Evolutionary conservation across 1,140 invertebrate species (phyloP), one percentile per base, ranked within the genome.

Genomic region (Caenorhabditis brenneri): DNA sequence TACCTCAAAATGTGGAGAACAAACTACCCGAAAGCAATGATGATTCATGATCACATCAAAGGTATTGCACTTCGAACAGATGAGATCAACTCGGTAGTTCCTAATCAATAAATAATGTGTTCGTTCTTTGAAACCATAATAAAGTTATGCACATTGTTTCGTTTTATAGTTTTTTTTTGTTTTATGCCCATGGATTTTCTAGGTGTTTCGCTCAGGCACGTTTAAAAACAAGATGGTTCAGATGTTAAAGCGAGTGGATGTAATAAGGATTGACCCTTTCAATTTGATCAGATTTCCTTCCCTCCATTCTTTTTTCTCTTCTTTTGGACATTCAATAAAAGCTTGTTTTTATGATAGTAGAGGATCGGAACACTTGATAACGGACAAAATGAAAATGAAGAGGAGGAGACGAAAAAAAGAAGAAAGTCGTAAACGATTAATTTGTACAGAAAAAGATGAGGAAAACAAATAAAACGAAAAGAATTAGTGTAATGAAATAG

Each of bases 321-420:
- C 22, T 27, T 27, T 2, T 55, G 53, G 24, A 22, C 53, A 55
- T 55, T 55, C 53, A 55, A 55, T 55, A 55, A 55, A 55, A 55
- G 53, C 53, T 55, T 55, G 53, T 55, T 55, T 55, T 55, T 55
- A 55, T 55, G 53, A 55, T 55, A 55, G 53, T 27, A 55, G 53
- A 22, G 53, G 53, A 55, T 55, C 53, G 53, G 53, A 55, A 55
- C 53, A 55, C 53, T 55, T 55, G 53, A 55, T 55, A 55, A 55
- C 22, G 53, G 19, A 42, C 39, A 42, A 51, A 51, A 51, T 51
- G 48, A 51, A 27, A 27, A 55, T 51, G 49, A 51, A 51, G 22
- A 51, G 19, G 16, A 51, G n/a, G 22, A 51, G n/a, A n/a, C 7
- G n/a, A 29, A n/a, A 29, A 55, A n/a, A 27, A 55, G 22, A 55